Evolutionary conservation across 1,140 invertebrate genomes (phyloP).

Genomic region (Frieseomelitta varia): DNA sequence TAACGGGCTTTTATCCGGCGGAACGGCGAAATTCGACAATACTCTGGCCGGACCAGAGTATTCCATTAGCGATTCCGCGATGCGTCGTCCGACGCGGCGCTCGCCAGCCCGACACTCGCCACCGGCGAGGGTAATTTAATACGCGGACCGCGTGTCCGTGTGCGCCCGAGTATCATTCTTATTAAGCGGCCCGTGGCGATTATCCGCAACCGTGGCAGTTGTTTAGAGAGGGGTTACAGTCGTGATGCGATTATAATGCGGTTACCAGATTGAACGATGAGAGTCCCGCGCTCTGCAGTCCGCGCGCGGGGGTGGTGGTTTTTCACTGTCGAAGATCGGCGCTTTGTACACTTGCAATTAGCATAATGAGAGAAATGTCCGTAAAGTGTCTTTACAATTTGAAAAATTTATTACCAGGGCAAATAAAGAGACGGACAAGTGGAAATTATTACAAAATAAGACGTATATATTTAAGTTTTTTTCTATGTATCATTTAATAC

Average conservation of each 20-base stretch:
- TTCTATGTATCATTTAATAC: too few relatives aligned
- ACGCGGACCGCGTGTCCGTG: conserved; percentile 30
- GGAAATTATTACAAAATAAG: too few relatives aligned
- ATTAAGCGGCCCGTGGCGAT: conserved; percentile 20
- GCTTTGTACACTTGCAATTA: not conserved
- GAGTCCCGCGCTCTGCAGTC: not conserved
- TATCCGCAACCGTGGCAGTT: not conserved
- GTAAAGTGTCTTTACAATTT: too few relatives aligned
- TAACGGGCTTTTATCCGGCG: conserved; percentile 68
- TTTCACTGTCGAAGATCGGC: not conserved
- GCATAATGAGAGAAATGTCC: not conserved
- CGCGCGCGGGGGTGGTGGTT: not conserved
- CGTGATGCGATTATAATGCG: conserved; percentile 16
- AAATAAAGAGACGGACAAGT: too few relatives aligned
- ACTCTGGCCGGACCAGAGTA: conserved; percentile 65
- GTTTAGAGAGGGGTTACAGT: not conserved
- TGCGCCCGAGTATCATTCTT: conserved; percentile 12
- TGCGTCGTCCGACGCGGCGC: conserved; percentile 57
- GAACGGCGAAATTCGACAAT: conserved; percentile 71
- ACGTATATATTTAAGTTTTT: too few relatives aligned
- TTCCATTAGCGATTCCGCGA: conserved; percentile 76
- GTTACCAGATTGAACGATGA: not conserved
- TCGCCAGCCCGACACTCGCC: conserved; percentile 41
- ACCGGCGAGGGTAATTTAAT: conserved; percentile 63
- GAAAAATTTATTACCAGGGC: too few relatives aligned